Conservation (phyloP, 2,797 vertebrate genomes). For the Bovichtus variegatus region DNA sequence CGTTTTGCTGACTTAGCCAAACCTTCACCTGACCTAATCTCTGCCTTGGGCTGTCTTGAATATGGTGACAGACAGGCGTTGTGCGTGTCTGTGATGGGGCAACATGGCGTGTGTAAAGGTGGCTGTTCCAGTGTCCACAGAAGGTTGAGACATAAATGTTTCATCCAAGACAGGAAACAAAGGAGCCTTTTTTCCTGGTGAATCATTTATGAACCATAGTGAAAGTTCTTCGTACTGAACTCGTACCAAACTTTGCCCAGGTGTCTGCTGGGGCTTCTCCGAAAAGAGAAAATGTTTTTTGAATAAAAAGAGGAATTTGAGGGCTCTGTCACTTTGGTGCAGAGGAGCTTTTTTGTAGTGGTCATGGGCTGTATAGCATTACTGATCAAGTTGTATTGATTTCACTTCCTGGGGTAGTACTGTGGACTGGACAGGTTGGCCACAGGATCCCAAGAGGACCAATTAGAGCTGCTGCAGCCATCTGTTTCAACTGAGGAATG, state of each 20-base stretch:
- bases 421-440: conserved; percentile 15
- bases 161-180: conserved; percentile 71
- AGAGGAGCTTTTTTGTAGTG: conserved; percentile 5
- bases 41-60: conserved; percentile 34
- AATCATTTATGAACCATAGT: conserved; percentile 68
- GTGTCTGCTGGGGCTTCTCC: conserved; percentile 31
- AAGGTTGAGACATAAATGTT: conserved; percentile 71
- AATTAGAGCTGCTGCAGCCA: conserved; percentile 43
- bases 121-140: conserved; percentile 51
- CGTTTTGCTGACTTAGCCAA: conserved; percentile 49
- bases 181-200: conserved; percentile 35
- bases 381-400: conserved; percentile 33
- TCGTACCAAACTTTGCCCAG: conserved; percentile 43
- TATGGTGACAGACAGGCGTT: conserved; percentile 49
- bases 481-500: conserved; percentile 30
- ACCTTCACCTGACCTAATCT: conserved; percentile 39
- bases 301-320: background rate
- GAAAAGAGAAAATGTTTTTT: background rate
- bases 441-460: conserved; percentile 34
- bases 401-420: conserved; percentile 18
- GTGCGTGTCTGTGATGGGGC: conserved; percentile 51
- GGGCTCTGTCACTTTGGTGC: background rate
- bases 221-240: conserved; percentile 39
- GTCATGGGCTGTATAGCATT: background rate
- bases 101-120: conserved; percentile 58